Evolutionary conservation across 2,797 vertebrate genomes (phyloP).

Genomic region (Philypnodon macrostomus): DNA sequence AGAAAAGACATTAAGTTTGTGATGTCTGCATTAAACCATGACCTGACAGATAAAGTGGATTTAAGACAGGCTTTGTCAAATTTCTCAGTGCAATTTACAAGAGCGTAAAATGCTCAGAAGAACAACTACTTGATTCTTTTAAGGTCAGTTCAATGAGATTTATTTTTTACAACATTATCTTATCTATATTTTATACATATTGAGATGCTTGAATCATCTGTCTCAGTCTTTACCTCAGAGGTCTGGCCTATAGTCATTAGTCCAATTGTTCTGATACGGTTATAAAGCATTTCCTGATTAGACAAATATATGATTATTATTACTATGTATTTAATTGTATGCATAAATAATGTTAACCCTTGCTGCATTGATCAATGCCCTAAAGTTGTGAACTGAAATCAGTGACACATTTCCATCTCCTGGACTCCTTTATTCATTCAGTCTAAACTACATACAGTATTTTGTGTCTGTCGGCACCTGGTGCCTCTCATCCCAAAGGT

Average conservation of each 20-base stretch:
- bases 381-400: too few relatives aligned
- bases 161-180: too few relatives aligned
- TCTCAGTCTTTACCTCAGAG: too few relatives aligned
- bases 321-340: too few relatives aligned
- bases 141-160: background rate
- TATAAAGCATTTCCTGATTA: too few relatives aligned
- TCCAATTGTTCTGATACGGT: too few relatives aligned
- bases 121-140: background rate
- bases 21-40: background rate
- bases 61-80: background rate
- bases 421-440: too few relatives aligned
- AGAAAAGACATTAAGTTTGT: conserved; percentile 2
- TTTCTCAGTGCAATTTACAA: conserved; percentile 6
- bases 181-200: too few relatives aligned
- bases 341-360: background rate
- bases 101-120: background rate
- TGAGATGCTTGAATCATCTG: too few relatives aligned
- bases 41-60: conserved; percentile 7
- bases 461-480: conserved; percentile 5
- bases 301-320: too few relatives aligned
- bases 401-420: too few relatives aligned
- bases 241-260: too few relatives aligned
- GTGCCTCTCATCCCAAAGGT: conserved; percentile 4
- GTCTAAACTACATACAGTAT: background rate
- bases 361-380: background rate